These are phyloP conservation scores for Oceanodroma tethys DNA, from an alignment of 2,113 vertebrate genomes.

Conservation along the genomic window DNA sequence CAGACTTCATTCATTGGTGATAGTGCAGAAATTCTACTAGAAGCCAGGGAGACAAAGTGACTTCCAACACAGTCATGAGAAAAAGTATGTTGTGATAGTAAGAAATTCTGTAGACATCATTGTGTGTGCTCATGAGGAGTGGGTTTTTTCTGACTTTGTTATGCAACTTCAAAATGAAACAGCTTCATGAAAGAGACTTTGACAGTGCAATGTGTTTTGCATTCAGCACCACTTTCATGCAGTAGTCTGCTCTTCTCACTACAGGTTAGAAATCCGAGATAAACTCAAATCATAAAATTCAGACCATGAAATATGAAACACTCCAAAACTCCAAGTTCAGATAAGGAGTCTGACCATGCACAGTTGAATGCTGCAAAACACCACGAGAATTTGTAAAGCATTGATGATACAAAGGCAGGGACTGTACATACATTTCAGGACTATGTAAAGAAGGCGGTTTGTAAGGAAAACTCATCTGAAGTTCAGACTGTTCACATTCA, in stretches of 20 bases:
- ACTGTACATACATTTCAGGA: not conserved
- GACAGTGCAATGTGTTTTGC: not conserved
- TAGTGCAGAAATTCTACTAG: not conserved
- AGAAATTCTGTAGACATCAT: rapidly evolving
- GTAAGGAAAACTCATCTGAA: not conserved
- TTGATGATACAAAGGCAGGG: not conserved
- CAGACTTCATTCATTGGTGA: not conserved
- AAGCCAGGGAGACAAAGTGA: not conserved
- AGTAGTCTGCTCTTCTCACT: not conserved
- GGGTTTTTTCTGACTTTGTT: not conserved
- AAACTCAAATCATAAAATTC: not conserved
- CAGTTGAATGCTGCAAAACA: not conserved
- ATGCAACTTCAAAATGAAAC: not conserved
- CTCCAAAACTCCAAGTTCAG: not conserved
- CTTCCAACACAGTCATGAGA: not conserved
- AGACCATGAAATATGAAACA: not conserved
- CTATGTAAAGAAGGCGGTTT: not conserved
- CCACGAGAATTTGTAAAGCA: not conserved
- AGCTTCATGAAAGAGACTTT: not conserved
- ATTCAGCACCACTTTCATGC: not conserved
- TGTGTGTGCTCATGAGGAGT: not conserved
- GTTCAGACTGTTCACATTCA: not conserved
- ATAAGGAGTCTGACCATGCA: not conserved
- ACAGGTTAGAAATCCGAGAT: not conserved
- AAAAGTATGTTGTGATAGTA: not conserved